Evolutionary conservation across 2,797 vertebrate genomes (phyloP), one percentile per base, ranked within the genome.

Genomic region (Centroberyx gerrardi): DNA sequence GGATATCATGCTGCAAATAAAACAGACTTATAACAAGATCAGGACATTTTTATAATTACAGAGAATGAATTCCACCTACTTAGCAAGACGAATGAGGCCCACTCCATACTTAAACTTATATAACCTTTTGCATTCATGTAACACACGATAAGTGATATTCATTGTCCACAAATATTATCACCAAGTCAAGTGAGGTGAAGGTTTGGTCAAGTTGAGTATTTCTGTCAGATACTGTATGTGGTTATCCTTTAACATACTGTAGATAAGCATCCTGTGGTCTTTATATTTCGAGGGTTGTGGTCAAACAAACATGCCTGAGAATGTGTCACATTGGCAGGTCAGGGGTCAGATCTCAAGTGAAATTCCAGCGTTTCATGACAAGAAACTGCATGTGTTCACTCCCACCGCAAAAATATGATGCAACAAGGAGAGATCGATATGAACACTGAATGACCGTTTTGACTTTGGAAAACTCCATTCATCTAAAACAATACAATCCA

Each of bases 271-370:
- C 66, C 52, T 42, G 8, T 27, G 52, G 27, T 4, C 22, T 61
- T 52, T 22, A 22, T 46, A 46, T 59, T 31, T 68, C 44, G 15
- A 60, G 42, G 62, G 4, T 42, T 51, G 61, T 76, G 29, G 44
- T 54, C 62, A 76, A 79, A 76, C 62, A 76, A 79, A 76, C 72
- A 76, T 3, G 61, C 68, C 71, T 73, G 71, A 68, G 77, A 87
- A 78, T 13, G 31, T 49, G 53, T 52, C 73, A 82, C 53, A 54
- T 62, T 72, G 48, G n/a, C 54, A 33, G 61, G 68, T 76, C 68
- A 63, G 29, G 65, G 65, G 73, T 74, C 5, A 22, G 27, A 31
- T 67, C 53, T 61, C 68, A 62, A 36, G 42, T 38, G n/a, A 71
- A 27, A 66, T 56, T n/a, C 2, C 8, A 14, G 8, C 27, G 18